Base-by-base conservation (phyloP, 2,888 invertebrate species). In the Laspeyria flexula region DNA sequence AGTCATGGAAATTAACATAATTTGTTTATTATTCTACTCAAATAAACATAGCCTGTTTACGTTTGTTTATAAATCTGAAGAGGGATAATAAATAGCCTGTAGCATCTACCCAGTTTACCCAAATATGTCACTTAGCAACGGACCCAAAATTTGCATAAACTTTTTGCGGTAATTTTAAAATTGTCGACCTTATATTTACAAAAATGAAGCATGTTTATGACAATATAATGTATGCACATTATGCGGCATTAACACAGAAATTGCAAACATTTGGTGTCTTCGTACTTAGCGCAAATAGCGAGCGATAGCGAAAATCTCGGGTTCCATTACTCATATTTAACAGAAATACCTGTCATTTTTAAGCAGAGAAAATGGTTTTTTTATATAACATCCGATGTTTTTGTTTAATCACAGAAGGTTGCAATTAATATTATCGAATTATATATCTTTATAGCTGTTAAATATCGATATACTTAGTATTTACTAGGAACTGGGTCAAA, bases 401-500 rank as follows among this genome's bases (percentile, higher is more conserved):
- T 40, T 0, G 34, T 3, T 23, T 11, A 23, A 33, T 11, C 15
- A n/a, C 23, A 41, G 30, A 15, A 25, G 25, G 16, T 23, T 9
- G 11, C 23, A 31, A 3, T 31, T 31, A 34, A 31, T 31, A 33
- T 9, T 21, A 51, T 52, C 29, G 25, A 45, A 57, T 54, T 37
- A 46, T 40, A 37, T 60, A 49, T 61, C 47, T 54, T 43, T 51
- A 31, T 51, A 48, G 44, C 42, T 37, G 48, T 51, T 49, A 42
- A 52, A 55, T 49, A 65, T 63, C 49, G 44, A 67, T 27, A 56
- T 46, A 65, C 23, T 55, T 48, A 44, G 42, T n/a, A n/a, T n/a
- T n/a, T 67, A 71, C 64, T 60, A 55, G 54, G 65, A 81, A 79
- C 67, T 84, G 63, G 84, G 85, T 81, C 84, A 79, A 80, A 73